Evolutionary conservation across 2,113 vertebrate genomes (phyloP).

Genomic region (Tupaia chinensis): DNA sequence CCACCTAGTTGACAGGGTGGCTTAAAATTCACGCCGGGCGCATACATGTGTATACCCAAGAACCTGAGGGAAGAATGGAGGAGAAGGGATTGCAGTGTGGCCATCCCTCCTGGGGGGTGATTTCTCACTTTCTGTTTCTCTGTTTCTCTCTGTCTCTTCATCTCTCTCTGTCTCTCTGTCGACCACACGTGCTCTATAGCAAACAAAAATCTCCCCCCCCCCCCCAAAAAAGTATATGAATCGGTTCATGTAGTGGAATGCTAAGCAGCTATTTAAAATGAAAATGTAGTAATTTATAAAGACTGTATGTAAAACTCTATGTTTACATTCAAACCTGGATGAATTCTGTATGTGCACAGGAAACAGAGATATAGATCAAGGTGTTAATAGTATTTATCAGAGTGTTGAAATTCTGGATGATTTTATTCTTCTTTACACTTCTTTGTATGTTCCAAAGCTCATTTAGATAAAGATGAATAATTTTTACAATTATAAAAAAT

Average conservation of each 20-base stretch:
- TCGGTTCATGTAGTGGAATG: neutral
- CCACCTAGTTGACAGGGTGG: too few relatives aligned
- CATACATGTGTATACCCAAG: too few relatives aligned
- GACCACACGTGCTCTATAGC: too few relatives aligned
- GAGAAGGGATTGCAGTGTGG: too few relatives aligned
- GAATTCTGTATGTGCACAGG: neutral
- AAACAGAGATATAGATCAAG: neutral
- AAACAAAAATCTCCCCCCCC: too few relatives aligned
- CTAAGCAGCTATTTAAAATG: neutral
- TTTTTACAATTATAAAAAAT: slow-evolving; percentile 5
- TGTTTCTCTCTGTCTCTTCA: too few relatives aligned
- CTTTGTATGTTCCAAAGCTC: slow-evolving; percentile 20
- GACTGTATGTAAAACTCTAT: neutral
- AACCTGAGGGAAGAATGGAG: too few relatives aligned
- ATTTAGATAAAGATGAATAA: slow-evolving; percentile 8
- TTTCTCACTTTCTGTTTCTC: too few relatives aligned
- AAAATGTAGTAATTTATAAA: neutral
- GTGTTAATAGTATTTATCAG: neutral
- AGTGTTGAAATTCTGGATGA: neutral
- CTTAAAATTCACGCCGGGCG: too few relatives aligned
- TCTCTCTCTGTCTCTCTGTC: too few relatives aligned
- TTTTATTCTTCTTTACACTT: neutral
- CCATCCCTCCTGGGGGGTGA: too few relatives aligned
- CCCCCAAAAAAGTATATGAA: too few relatives aligned
- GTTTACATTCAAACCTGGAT: neutral